Base-by-base conservation (phyloP, 2,888 invertebrate species). In the Micoletzkya japonica region DNA sequence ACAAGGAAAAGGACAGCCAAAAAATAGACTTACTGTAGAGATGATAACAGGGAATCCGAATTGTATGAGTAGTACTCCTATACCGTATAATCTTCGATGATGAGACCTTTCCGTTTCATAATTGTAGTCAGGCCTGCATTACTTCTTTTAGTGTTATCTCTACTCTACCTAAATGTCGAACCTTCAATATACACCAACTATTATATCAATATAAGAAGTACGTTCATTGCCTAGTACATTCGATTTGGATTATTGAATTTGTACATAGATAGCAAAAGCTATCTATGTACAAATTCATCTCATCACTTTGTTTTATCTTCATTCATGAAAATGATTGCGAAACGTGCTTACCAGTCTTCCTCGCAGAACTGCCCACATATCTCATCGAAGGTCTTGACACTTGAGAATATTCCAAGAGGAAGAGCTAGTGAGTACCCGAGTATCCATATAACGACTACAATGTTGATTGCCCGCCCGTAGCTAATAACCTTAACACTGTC, bases 351-450 rank as follows among this genome's bases (percentile, higher is more conserved):
- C 85, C 85, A 85, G 20, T 70, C 68, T 70, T 85, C 85, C 52
- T 84, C 84, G 67, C 85, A 85, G 73, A 85, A 85, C 26, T 67
- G 67, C 36, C 85, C 85, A 73, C 85, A 85, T 50, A 80, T 72
- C 0, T 74, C 81, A 26, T 74, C 72, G 71, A 80, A 85, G 28
- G 70, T 63, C n/a, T 71, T 71, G 24, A 78, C 71, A 4, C 71
- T 70, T 2, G 81, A 81, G 74, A 77, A 83, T 14, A 84, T 73
- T 28, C 82, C 82, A 28, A 81, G 74, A 10, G 85, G 85, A 24
- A 82, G 73, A n/a, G 85, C 83, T 44, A 81, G 70, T 1, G 73
- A 70, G 66, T 82, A 82, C 32, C 82, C 85, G 49, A 82, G 70
- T 1, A 76, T 49, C 84, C 84, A 84, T 58, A 85, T 82, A 32